Evolutionary conservation across 2,888 invertebrate species (phyloP), one percentile per base, ranked within the genome.

Genomic region (Zaprionus bogoriensis): DNA sequence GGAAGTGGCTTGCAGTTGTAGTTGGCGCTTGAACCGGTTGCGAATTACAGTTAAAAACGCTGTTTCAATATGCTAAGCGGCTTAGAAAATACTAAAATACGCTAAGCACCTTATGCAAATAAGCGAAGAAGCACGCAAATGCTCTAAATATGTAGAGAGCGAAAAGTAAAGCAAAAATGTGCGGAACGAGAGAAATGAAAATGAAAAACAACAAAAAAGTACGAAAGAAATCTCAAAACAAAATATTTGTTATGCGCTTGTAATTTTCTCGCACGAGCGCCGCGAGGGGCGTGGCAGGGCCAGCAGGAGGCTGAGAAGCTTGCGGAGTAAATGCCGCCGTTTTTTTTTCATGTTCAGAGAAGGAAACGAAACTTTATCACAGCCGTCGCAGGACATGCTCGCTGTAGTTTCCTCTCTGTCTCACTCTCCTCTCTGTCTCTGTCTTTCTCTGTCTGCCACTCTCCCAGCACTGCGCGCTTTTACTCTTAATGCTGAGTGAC

Each of bases 231-330:
- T 71, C 78, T 76, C 65, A 61, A 84, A 81, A 74, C 71, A 84
- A 81, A 81, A 84, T 81, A 84, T 81, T 84, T 81, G 84, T 81
- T 81, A 84, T 81, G 67, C 85, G 85, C 85, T 84, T 84, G 80
- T 81, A 84, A 84, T 77, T 79, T 79, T 67, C 71, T 73, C 67
- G 79, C 77, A 62, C 65, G 67, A 61, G 25, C 27, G 27, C 22
- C 20, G 46, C 38, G 41, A 41, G n/a, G 30, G 7, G 1, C 12
- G 0, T 12, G 30, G 5, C n/a, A 5, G n/a, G 20, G 2, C 17
- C 1, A 6, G 38, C 12, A 46, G 30, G 42, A n/a, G 39, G 59
- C 14, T 7, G 12, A 27, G 52, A 46, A 46, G 47, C 23, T 23
- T 23, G 3, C 23, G 23, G 23, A 3, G 62, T 53, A 67, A 62